Base-by-base conservation (phyloP, 1,140 invertebrate genomes). In the Melipona quadrifasciata region DNA sequence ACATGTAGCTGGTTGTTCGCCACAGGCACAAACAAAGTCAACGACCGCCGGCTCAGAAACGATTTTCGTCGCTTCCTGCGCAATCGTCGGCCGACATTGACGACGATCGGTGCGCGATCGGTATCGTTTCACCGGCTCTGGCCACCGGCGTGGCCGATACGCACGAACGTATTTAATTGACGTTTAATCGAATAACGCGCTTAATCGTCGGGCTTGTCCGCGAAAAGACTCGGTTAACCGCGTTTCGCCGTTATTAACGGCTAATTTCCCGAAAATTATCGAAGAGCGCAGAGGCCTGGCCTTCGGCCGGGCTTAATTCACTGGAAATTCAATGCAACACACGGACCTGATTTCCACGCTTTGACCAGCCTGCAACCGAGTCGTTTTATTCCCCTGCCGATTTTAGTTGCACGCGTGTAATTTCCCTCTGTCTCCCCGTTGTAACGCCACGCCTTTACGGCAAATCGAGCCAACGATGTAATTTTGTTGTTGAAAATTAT, bases 211-310 rank as follows among this genome's bases (percentile, higher is more conserved):
- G 31, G 58, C 61, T 73, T 39, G 65, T 53, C 68, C 53, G 51
- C 68, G 86, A 76, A 86, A 86, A 88, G 84, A 86, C 85, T 80
- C 76, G 87, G 76, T 74, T 82, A 85, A 88, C 87, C 77, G 87
- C 83, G 80, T 88, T 78, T 67, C 86, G 84, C 87, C 77, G 87
- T 86, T 88, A 88, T 88, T 89, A 86, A 86, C 87, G 82, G 82
- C 79, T 84, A 89, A 89, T 89, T 89, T 88, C 71, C 79, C 87
- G 87, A 89, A 85, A 88, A 88, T 88, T 65, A 79, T 82, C 75
- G 79, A 80, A 58, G 71, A 51, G 74, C 86, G 72, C 39, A 68
- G 57, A 21, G 39, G 34, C 74, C n/a, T 39, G 24, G 83, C 75
- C 61, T 65, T 70, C 77, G 80, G n/a, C 61, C n/a, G 82, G 53